Percentiles rank a stretch among this genome's conserved stretches.
Conservation (phyloP, 2,797 vertebrate species). For the Perodicticus potto region DNA sequence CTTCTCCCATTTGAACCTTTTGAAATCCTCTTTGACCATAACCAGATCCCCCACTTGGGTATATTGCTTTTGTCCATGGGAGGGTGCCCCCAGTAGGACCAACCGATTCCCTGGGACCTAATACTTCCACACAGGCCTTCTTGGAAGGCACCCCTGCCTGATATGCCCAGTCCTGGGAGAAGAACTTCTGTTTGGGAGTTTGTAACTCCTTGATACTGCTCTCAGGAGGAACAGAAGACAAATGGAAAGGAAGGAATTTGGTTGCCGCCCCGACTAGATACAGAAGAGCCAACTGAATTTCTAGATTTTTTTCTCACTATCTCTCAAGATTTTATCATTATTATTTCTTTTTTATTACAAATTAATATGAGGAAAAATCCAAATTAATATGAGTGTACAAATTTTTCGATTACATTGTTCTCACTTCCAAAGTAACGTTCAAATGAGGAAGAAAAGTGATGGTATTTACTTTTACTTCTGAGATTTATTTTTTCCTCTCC, state of each 20-base stretch:
- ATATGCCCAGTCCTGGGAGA: neutral
- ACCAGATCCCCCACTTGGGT: neutral
- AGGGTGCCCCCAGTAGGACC: neutral
- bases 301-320: neutral
- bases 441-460: slow-evolving; percentile 36
- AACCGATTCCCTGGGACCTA: neutral
- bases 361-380: too few relatives aligned
- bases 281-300: slow-evolving; percentile 24
- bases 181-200: slow-evolving; percentile 36
- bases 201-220: neutral
- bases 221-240: slow-evolving; percentile 46
- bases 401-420: too few relatives aligned
- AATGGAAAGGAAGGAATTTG: slow-evolving; percentile 47
- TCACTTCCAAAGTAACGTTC: too few relatives aligned
- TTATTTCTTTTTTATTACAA: too few relatives aligned
- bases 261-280: slow-evolving; percentile 9
- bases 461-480: slow-evolving; percentile 44
- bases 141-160: neutral
- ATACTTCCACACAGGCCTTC: neutral
- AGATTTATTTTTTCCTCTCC: slow-evolving; percentile 5
- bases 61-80: neutral
- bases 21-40: slow-evolving; percentile 6
- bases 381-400: too few relatives aligned
- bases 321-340: too few relatives aligned
- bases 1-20: slow-evolving; percentile 50